Percentiles rank a stretch among this genome's conserved stretches.
phyloP scores from a whole-genome alignment of 92 coral and sea anemone species.

The Epizoanthus scotinus region DNA sequence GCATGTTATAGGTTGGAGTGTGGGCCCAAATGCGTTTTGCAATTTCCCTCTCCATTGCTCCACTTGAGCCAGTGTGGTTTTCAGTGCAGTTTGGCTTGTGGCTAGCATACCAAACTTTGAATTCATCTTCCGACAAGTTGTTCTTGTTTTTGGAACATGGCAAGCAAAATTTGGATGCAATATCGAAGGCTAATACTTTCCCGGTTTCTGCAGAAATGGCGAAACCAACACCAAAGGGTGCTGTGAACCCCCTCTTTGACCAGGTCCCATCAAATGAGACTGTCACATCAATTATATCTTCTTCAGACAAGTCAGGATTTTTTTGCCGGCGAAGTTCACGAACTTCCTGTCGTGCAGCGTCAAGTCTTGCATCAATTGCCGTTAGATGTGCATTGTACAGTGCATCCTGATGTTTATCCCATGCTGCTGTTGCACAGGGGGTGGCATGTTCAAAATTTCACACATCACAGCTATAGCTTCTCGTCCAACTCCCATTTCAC shows the following conservation, averaged over 20 bases:
- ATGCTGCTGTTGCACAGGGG: slow-evolving; percentile 31
- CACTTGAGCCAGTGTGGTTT: slow-evolving; percentile 49
- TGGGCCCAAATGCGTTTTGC: slow-evolving; percentile 45
- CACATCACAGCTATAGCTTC: slow-evolving; percentile 43
- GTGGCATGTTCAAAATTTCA: slow-evolving; percentile 48
- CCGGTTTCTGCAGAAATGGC: slow-evolving; percentile 46
- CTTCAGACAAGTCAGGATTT: slow-evolving; percentile 28
- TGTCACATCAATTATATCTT: slow-evolving; percentile 30
- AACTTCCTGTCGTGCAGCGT: slow-evolving; percentile 35
- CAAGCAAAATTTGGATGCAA: slow-evolving; percentile 40
- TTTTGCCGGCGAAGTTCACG: neutral
- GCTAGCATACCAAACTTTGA: slow-evolving; percentile 27
- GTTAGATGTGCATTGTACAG: slow-evolving; percentile 46
- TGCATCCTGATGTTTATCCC: slow-evolving; percentile 40
- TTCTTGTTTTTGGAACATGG: slow-evolving; percentile 25
- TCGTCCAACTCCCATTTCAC: slow-evolving; percentile 37
- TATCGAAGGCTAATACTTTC: slow-evolving; percentile 35
- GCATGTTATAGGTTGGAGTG: slow-evolving; percentile 9
- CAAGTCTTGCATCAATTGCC: slow-evolving; percentile 27
- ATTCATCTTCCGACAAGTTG: slow-evolving; percentile 25
- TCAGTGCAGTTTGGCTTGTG: slow-evolving; percentile 44
- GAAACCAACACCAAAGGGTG: slow-evolving; percentile 42
- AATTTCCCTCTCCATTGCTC: slow-evolving; percentile 41
- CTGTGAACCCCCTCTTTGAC: slow-evolving; percentile 44
- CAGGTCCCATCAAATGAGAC: slow-evolving; percentile 60